Base-by-base conservation (phyloP, 2,113 vertebrate genomes). In the Clarias gariepinus region DNA sequence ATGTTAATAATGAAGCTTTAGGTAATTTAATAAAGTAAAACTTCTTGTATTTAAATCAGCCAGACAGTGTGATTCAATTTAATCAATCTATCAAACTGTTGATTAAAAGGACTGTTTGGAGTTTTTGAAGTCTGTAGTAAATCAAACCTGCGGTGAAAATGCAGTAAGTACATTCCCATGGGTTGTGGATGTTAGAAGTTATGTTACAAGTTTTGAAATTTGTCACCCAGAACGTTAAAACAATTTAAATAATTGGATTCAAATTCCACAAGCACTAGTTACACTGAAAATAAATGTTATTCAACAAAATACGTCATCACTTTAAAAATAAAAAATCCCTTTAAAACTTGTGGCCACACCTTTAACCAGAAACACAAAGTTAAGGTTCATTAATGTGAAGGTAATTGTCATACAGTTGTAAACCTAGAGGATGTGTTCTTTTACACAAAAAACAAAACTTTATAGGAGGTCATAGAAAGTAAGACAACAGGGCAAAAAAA, bases 361-460 rank as follows among this genome's bases (percentile, higher is more conserved):
- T 77, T 53, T 30, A 28, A n/a, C 23, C 21, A 47, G 74, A 23
- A 77, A 77, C 55, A 66, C 3, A 3, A 15, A 36, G 10, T n/a
- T 86, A 19, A 71, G 33, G 3, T 82, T 81, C 30, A 83, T 55
- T 81, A 79, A 79, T 77, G 47, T 68, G 41, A 74, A 84, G 52
- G 52, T 76, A 76, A 89, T n/a, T 28, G 11, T 25, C 16, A 60
- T 60, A 6, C 6, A 53, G 23, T 23, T 23, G 25, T 73, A 4
- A 30, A 71, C 18, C 16, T 77, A 78, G 25, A 77, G 81, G 30
- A 68, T 85, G 61, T 81, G 60, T 81, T 55, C 41, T 63, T 87
- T 81, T 57, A 87, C n/a, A 69, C 47, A 74, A 66, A 53, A 77
- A 41, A 84, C 11, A 77, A 55, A 81, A 61, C 58, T 79, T 83